Base-by-base conservation (phyloP, 1,140 invertebrate species). In the Eupristina koningsbergeri region DNA sequence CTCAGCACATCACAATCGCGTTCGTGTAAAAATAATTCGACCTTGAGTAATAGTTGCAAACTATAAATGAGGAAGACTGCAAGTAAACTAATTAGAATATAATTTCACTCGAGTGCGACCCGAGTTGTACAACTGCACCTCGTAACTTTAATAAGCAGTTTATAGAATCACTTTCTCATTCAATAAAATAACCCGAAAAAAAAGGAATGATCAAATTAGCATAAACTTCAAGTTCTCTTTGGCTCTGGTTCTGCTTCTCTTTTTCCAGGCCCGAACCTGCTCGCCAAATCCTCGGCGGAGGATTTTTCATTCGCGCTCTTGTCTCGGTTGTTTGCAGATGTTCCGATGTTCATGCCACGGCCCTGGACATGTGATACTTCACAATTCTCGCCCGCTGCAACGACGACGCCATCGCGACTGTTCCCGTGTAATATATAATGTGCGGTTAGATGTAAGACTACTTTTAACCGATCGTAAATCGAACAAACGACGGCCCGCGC, bases 381-480 rank as follows among this genome's bases (percentile, higher is more conserved):
- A 77, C 34, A 77, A 77, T 83, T 78, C 64, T 78, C 81, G 45
- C 53, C 39, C 47, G 53, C 36, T 75, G 31, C 84, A 34, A 45
- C 74, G n/a, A 45, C 74, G n/a, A 36, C 71, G 45, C 34, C 34
- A 58, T 26, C 26, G 81, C 84, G 34, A 45, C 80, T 61, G 71
- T 79, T 69, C 45, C 67, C 69, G 78, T 85, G 80, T 86, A 87
- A 88, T 86, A 88, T 85, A 87, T 88, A 89, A 89, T 85, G 85
- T 61, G 86, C 86, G 77, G 86, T 86, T 85, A 85, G 88, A 89
- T 84, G 86, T 85, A 81, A 87, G 85, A 86, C 74, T 87, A 85
- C 86, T 47, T 86, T 88, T 87, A 87, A 80, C 84, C 85, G 80
- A 61, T 86, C 85, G 71, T 91, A 88, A 90, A 89, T 90, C 86